Evolutionary conservation across 2,797 vertebrate species (phyloP), one percentile per base, ranked within the genome.

Genomic region (Sebastes nivosus): DNA sequence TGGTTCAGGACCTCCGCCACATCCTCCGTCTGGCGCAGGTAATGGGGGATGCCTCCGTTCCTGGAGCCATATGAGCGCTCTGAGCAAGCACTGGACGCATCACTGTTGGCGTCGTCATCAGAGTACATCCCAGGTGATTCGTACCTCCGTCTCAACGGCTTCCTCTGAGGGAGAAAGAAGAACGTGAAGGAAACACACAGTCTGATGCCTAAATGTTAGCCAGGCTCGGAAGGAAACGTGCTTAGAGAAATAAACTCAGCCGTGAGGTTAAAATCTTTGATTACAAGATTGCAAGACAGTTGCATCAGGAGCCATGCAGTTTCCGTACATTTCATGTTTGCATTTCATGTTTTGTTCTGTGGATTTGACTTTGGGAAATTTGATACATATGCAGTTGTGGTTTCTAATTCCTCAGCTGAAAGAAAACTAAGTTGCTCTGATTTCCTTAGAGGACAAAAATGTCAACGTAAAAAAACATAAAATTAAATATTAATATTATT

Each of bases 1-100:
- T 99, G 98, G 94, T 99, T 99, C 57, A 99, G 95, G 75, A 99
- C 97, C 93, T 99, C 98, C 0, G 98, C 99, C 83, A 99, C 99
- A 1, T 99, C 98, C 79, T 99, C 98, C 0, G 97, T 98, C 92
- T 99, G 98, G 0, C 98, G 96, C 90, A 99, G 93, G 87, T 98
- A 99, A 80, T 99, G 98, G 0, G 98, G 98, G 38, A 98, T 97
- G 6, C 97, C 97, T 2, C 98, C 98, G 0, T 99, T 99, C 29
- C 98, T 90, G 4, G 98, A 99, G 79, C 98, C 94, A 0, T 98
- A 99, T 0, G 98, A 99, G 79, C 98, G 97, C 92, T 99, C 98
- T 0, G 98, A 99, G 92, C 98, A 99, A 18, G 98, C 98, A 0
- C 98, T 99, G 4, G 98, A 99, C 0, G 98, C 98, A 0, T 99